These are phyloP conservation scores for Myotis daubentonii DNA, from an alignment of 2,797 vertebrate species.

Conservation along the genomic window DNA sequence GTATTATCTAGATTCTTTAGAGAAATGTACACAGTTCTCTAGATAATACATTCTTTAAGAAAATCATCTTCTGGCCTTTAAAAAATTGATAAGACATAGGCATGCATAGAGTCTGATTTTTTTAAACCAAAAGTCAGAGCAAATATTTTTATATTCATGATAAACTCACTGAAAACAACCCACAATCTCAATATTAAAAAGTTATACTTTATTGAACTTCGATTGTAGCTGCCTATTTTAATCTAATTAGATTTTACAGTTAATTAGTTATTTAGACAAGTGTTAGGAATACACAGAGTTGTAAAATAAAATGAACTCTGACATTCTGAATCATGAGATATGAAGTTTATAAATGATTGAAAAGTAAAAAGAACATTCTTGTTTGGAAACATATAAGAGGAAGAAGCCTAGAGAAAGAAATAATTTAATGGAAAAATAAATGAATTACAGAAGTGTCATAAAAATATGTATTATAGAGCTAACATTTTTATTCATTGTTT, in stretches of 20 bases:
- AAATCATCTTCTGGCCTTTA: background rate
- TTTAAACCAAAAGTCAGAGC: background rate
- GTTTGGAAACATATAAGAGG: background rate
- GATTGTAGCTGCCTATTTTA: background rate
- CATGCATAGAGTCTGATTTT: background rate
- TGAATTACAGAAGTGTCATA: slow-evolving; percentile 53
- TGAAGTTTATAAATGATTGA: slow-evolving; percentile 12
- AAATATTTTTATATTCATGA: background rate
- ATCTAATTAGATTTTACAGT: background rate
- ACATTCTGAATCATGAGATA: slow-evolving; percentile 15
- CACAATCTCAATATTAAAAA: background rate
- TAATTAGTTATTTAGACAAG: background rate
- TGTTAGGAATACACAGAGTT: background rate
- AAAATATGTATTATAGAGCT: background rate
- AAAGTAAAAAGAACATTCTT: background rate
- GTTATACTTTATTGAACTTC: background rate
- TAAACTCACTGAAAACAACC: background rate
- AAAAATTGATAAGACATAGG: background rate
- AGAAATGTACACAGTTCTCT: background rate
- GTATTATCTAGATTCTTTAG: background rate
- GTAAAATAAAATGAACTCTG: background rate
- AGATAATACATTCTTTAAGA: background rate
- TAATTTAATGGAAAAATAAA: slow-evolving; percentile 45
- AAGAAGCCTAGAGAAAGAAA: background rate
- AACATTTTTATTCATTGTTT: background rate